Evolutionary conservation across 1,140 invertebrate genomes (phyloP).

Genomic region (Philaenus spumarius): DNA sequence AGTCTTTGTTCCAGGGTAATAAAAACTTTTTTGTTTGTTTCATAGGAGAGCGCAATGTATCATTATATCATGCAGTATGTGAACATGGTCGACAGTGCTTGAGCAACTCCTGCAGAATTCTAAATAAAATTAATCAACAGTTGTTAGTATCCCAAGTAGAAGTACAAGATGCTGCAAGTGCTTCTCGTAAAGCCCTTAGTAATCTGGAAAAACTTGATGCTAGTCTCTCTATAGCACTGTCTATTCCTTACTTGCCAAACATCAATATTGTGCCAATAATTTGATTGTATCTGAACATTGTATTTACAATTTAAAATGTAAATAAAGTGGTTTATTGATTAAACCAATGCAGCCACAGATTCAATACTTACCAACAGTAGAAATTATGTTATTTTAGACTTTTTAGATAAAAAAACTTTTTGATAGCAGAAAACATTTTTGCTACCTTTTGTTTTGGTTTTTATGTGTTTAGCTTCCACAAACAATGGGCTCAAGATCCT

Average conservation of each 20-base stretch:
- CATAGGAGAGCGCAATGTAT: slow-evolving; percentile 5
- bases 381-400: too few relatives aligned
- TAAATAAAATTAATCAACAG: slow-evolving; percentile 6
- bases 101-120: not conserved
- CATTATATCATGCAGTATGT: not conserved
- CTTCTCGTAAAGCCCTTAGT: not conserved
- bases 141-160: slow-evolving; percentile 1
- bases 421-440: too few relatives aligned
- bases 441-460: too few relatives aligned
- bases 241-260: not conserved
- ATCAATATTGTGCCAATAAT: not conserved
- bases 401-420: too few relatives aligned
- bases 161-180: not conserved
- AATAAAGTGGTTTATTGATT: too few relatives aligned
- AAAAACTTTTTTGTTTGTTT: not conserved
- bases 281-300: too few relatives aligned
- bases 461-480: too few relatives aligned
- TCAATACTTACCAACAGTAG: too few relatives aligned
- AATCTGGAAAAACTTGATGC: not conserved
- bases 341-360: too few relatives aligned
- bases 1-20: too few relatives aligned
- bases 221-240: not conserved
- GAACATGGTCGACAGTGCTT: not conserved
- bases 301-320: too few relatives aligned
- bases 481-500: too few relatives aligned